These are phyloP conservation scores for Ara ararauna DNA, from an alignment of 2,797 vertebrate genomes.

Conservation along the genomic window DNA sequence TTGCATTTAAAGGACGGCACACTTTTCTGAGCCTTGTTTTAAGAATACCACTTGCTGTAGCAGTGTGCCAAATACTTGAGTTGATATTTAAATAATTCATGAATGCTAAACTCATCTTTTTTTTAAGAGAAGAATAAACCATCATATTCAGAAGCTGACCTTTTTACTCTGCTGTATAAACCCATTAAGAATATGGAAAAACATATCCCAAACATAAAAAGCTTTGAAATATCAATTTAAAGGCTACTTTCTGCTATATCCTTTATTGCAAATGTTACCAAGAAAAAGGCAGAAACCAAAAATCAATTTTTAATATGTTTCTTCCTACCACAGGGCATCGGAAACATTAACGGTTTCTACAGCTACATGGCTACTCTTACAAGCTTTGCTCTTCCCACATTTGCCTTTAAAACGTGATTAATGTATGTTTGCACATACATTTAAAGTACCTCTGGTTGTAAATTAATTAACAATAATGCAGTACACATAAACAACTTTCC, in stretches of 20 bases:
- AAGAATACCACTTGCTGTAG: conserved; percentile 12
- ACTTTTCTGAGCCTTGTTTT: conserved; percentile 37
- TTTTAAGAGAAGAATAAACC: conserved; percentile 72
- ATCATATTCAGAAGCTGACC: conserved; percentile 75
- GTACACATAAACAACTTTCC: conserved; percentile 58
- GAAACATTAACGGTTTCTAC: conserved; percentile 76
- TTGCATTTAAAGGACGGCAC: neutral
- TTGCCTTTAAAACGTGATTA: conserved; percentile 24
- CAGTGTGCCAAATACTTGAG: conserved; percentile 50
- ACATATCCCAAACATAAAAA: conserved; percentile 70
- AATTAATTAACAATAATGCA: conserved; percentile 71
- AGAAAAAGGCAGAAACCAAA: conserved; percentile 79
- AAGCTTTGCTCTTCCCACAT: conserved; percentile 59
- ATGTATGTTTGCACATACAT: conserved; percentile 35
- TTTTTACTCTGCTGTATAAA: conserved; percentile 73
- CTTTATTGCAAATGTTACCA: conserved; percentile 81
- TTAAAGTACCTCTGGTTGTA: conserved; percentile 54
- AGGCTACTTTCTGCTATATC: conserved; percentile 74
- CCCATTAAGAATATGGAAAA: conserved; percentile 77
- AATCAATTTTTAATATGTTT: conserved; percentile 86
- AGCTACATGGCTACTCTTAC: conserved; percentile 72
- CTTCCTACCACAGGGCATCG: conserved; percentile 79
- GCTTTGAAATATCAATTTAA: conserved; percentile 79
- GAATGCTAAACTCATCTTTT: conserved; percentile 60
- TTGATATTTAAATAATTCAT: conserved; percentile 72